Percentiles rank a stretch among this genome's conserved stretches.
Evolutionary conservation across 92 coral and sea anemone genomes (phyloP).

Genomic region (Scolanthus callimorphus): DNA sequence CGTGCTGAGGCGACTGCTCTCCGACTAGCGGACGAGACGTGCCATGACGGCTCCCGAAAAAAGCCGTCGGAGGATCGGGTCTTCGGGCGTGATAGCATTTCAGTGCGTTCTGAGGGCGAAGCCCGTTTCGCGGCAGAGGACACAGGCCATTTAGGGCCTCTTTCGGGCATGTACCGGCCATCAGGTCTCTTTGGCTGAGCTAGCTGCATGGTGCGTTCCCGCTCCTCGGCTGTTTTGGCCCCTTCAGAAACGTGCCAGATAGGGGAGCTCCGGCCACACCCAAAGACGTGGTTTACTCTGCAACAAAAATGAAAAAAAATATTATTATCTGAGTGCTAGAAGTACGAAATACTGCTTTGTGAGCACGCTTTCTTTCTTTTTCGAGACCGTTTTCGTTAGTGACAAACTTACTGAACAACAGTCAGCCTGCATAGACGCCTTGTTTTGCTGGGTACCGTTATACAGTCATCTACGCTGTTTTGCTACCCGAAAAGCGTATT

Average conservation of each 20-base stretch:
- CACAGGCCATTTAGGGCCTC: constrained; percentile 63
- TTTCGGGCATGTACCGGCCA: constrained; percentile 57
- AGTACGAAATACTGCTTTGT: no score
- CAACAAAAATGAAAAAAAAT: no score
- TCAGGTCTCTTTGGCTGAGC: constrained; percentile 81
- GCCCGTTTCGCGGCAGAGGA: constrained; percentile 72
- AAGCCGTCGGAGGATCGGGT: constrained; percentile 72
- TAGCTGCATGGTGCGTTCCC: constrained; percentile 70
- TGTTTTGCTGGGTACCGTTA: no score
- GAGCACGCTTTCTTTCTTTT: no score
- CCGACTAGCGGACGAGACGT: constrained; percentile 71
- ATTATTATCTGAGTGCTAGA: no score
- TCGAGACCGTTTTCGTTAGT: no score
- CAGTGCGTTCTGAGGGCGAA: constrained; percentile 58
- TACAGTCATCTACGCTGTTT: no score
- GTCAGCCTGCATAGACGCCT: no score
- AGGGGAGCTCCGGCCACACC: constrained; percentile 93
- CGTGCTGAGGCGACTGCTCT: constrained; percentile 82
- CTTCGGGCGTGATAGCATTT: constrained; percentile 86
- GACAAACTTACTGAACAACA: no score
- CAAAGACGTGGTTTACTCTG: constrained; percentile 52
- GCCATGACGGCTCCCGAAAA: constrained; percentile 87
- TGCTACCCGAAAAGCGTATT: no score
- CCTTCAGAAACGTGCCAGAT: constrained; percentile 86
- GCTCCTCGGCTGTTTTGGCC: constrained; percentile 84